These are phyloP conservation scores for Platichthys stellatus DNA, from an alignment of 2,113 vertebrate species.

Conservation along the genomic window DNA sequence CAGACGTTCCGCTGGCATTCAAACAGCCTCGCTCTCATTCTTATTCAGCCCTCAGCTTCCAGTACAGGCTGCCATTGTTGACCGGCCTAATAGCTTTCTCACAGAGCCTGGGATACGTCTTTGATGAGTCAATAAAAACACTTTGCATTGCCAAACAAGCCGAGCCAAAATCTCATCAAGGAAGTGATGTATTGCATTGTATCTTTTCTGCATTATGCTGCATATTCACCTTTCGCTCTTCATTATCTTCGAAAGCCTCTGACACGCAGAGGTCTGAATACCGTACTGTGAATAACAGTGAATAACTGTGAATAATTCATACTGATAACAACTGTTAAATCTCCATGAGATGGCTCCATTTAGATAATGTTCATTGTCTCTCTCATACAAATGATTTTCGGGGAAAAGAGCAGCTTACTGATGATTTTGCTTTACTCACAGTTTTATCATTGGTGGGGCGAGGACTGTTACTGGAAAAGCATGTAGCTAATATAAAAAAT, in stretches of 20 bases:
- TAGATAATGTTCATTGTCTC: slow-evolving; percentile 1
- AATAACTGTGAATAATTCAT: neutral
- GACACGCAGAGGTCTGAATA: slow-evolving; percentile 9
- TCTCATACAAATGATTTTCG: neutral
- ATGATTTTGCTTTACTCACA: neutral
- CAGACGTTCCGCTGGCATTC: slow-evolving; percentile 56
- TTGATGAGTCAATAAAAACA: slow-evolving; percentile 74
- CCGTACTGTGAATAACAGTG: slow-evolving; percentile 12
- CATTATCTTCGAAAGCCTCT: slow-evolving; percentile 13
- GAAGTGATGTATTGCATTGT: slow-evolving; percentile 40
- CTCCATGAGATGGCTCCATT: slow-evolving; percentile 5
- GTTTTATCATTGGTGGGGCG: neutral
- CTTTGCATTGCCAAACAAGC: slow-evolving; percentile 59
- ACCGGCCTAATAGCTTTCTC: slow-evolving; percentile 69
- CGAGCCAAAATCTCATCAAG: slow-evolving; percentile 43
- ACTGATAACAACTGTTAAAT: slow-evolving; percentile 21
- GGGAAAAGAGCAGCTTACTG: neutral
- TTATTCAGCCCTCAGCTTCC: slow-evolving; percentile 57
- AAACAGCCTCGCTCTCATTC: slow-evolving; percentile 49
- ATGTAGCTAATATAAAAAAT: no score
- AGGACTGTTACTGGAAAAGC: neutral
- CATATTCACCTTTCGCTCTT: slow-evolving; percentile 29
- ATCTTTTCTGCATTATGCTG: slow-evolving; percentile 27
- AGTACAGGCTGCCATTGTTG: slow-evolving; percentile 64
- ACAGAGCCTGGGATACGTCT: slow-evolving; percentile 35